Evolutionary conservation across 2,797 vertebrate species (phyloP).

Genomic region (Gambelia wislizenii): DNA sequence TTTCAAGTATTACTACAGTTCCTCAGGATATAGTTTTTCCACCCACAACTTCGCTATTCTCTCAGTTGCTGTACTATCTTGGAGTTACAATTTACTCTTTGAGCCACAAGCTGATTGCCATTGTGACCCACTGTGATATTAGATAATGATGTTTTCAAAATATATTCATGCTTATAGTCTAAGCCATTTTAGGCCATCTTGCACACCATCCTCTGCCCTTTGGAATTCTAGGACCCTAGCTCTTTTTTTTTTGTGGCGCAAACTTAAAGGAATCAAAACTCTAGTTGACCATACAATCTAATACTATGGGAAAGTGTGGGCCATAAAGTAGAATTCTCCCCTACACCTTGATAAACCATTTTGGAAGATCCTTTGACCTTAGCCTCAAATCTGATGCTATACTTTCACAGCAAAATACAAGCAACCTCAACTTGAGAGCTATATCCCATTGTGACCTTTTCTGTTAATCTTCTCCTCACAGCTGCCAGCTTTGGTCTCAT

Average conservation of each 20-base stretch:
- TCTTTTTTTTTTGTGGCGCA: not conserved
- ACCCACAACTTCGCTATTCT: not conserved
- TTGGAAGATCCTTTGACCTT: not conserved
- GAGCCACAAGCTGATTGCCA: not conserved
- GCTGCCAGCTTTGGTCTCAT: slow-evolving; percentile 50
- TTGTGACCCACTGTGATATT: not conserved
- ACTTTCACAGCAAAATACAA: slow-evolving; percentile 6
- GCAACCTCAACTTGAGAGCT: slow-evolving; percentile 11
- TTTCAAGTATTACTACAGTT: not conserved
- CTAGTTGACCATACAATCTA: not conserved
- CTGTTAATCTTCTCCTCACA: slow-evolving; percentile 43
- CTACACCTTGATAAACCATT: not conserved
- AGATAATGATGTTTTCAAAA: not conserved
- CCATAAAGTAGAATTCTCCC: not conserved
- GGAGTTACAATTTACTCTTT: not conserved
- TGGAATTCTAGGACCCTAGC: not conserved
- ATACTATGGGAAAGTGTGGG: not conserved
- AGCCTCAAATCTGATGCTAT: not conserved
- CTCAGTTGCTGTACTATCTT: not conserved
- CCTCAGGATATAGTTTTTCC: not conserved
- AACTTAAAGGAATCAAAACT: not conserved
- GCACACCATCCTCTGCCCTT: not conserved
- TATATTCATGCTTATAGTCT: not conserved
- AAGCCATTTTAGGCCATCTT: not conserved
- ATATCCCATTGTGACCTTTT: slow-evolving; percentile 26